phyloP scores from a whole-genome alignment of 1,140 invertebrate genomes.

The Hermetia illucens region DNA sequence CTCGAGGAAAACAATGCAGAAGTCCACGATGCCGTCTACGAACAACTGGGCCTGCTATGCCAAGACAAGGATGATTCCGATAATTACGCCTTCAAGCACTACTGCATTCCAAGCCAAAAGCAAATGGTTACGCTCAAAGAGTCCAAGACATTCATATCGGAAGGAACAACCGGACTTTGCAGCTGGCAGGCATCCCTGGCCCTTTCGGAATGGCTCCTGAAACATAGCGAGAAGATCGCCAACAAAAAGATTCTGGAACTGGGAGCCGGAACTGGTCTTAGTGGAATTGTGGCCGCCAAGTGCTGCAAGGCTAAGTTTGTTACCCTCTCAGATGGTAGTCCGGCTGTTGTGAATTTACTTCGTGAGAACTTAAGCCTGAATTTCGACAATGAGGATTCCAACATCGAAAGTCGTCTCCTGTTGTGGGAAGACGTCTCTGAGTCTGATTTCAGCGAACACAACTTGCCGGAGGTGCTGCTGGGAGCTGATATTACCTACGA shows the following conservation, averaged over 20 bases:
- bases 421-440: slow-evolving; percentile 12
- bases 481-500: slow-evolving; percentile 28
- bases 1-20: slow-evolving; percentile 16
- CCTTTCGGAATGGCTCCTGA: slow-evolving; percentile 18
- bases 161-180: slow-evolving; percentile 26
- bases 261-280: slow-evolving; percentile 20
- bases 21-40: slow-evolving; percentile 22
- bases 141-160: slow-evolving; percentile 21
- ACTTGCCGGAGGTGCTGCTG: slow-evolving; percentile 12
- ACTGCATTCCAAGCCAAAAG: slow-evolving; percentile 10
- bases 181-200: slow-evolving; percentile 26
- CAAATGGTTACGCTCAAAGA: slow-evolving; percentile 16
- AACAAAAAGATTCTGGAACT: slow-evolving; percentile 20
- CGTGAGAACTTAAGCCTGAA: slow-evolving; percentile 18
- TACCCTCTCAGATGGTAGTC: slow-evolving; percentile 23
- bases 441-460: slow-evolving; percentile 9
- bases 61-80: neutral
- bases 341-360: slow-evolving; percentile 19
- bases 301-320: slow-evolving; percentile 11
- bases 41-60: slow-evolving; percentile 10
- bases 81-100: slow-evolving; percentile 22
- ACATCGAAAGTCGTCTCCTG: slow-evolving; percentile 6
- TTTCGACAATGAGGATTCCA: slow-evolving; percentile 5
- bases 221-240: slow-evolving; percentile 10
- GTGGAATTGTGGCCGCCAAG: slow-evolving; percentile 19